These are phyloP conservation scores for Rhogogaster chlorosoma DNA, from an alignment of 2,888 invertebrate genomes.

Conservation along the genomic window DNA sequence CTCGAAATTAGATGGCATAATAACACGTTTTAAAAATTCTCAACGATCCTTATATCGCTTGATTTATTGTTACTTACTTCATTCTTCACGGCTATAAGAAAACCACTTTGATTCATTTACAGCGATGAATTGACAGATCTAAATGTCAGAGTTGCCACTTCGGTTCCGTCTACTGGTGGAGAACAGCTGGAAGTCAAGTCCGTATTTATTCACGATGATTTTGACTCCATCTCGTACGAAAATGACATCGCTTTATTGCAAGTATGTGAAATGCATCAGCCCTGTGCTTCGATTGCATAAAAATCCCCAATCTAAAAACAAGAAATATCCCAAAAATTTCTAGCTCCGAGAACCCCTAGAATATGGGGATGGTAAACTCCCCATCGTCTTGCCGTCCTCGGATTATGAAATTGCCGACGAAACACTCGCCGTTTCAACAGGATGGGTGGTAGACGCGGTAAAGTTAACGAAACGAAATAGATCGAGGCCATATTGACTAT, in stretches of 20 bases:
- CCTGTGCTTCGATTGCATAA: background rate
- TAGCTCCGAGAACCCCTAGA: slow-evolving; percentile 63
- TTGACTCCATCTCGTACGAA: background rate
- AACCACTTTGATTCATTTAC: background rate
- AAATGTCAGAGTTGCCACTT: slow-evolving; percentile 16
- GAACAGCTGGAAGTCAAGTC: background rate
- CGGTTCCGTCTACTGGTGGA: slow-evolving; percentile 19
- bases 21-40: too few relatives aligned
- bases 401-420: slow-evolving; percentile 59
- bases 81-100: background rate
- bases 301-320: background rate
- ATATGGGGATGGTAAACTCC: slow-evolving; percentile 64
- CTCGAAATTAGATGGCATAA: background rate
- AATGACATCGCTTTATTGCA: slow-evolving; percentile 45
- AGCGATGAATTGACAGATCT: slow-evolving; percentile 24
- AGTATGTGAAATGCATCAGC: background rate
- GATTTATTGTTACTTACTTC: background rate
- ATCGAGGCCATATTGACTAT: background rate
- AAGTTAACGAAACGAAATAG: background rate
- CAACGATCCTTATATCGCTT: background rate
- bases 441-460: slow-evolving; percentile 68
- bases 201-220: slow-evolving; percentile 18
- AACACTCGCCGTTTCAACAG: slow-evolving; percentile 64
- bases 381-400: slow-evolving; percentile 68
- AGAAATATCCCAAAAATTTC: background rate